phyloP scores from a whole-genome alignment of 2,113 vertebrate species.

The Oncorhynchus masou region DNA sequence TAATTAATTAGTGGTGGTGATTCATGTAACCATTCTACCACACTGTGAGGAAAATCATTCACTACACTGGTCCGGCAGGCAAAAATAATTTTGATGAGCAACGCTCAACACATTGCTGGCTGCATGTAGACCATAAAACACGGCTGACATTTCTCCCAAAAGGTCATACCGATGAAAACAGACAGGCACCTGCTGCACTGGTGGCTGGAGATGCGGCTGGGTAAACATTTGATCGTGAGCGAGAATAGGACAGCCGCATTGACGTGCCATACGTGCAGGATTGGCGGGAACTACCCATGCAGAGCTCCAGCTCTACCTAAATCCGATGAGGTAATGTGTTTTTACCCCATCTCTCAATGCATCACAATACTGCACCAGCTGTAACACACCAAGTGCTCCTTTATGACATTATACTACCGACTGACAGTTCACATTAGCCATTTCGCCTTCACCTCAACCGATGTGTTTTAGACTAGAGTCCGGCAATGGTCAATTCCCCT shows the following conservation, averaged over 20 bases:
- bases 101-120: neutral
- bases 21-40: slow-evolving; percentile 10
- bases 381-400: neutral
- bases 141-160: neutral
- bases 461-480: too few species aligned
- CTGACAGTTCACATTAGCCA: too few species aligned
- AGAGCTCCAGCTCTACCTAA: neutral
- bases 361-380: slow-evolving; percentile 13
- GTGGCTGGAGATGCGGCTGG: neutral
- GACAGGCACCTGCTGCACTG: neutral
- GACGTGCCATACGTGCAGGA: slow-evolving; percentile 45
- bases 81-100: neutral
- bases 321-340: slow-evolving; percentile 53
- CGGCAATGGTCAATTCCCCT: neutral
- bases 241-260: neutral
- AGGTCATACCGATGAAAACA: slow-evolving; percentile 1
- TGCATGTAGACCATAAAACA: neutral
- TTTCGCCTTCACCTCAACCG: too few species aligned
- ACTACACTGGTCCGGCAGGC: neutral
- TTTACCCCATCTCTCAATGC: neutral
- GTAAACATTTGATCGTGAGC: neutral
- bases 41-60: neutral
- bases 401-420: too few species aligned
- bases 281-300: slow-evolving; percentile 14
- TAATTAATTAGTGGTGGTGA: neutral